Percentiles rank a stretch among this genome's conserved stretches.
Conservation (phyloP, 1,140 invertebrate genomes). For the Sipha flava region DNA sequence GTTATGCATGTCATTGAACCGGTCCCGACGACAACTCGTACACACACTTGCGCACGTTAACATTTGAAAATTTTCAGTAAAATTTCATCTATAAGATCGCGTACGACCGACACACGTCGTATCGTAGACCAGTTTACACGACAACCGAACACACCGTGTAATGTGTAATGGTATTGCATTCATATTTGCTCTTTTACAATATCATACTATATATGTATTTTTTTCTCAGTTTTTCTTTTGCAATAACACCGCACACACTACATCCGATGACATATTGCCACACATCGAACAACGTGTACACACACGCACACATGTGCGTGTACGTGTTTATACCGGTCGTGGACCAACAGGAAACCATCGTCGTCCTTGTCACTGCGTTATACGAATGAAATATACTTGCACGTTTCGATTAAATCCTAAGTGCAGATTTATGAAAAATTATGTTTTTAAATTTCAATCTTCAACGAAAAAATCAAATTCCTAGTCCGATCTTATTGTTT, state of each 20-base stretch:
- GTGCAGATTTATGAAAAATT: too few species aligned
- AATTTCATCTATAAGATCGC: too few species aligned
- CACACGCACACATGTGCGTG: neutral
- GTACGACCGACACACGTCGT: too few species aligned
- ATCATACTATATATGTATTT: neutral
- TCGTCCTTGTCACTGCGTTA: neutral
- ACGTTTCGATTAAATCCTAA: neutral
- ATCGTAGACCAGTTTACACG: neutral
- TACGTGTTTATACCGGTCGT: neutral
- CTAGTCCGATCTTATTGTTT: too few species aligned
- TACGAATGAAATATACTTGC: neutral
- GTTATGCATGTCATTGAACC: constrained; percentile 22
- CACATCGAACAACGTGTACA: neutral
- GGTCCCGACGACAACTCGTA: constrained; percentile 18
- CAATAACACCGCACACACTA: neutral
- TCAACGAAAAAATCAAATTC: too few species aligned
- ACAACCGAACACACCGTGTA: neutral
- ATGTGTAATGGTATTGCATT: neutral
- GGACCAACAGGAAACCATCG: neutral
- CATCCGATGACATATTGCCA: neutral
- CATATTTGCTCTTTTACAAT: neutral
- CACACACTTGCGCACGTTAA: neutral
- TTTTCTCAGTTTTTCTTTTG: neutral
- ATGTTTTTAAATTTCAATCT: too few species aligned
- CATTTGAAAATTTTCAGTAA: neutral